These are phyloP conservation scores for Mohoua ochrocephala DNA, from an alignment of 2,113 vertebrate genomes.

Conservation along the genomic window DNA sequence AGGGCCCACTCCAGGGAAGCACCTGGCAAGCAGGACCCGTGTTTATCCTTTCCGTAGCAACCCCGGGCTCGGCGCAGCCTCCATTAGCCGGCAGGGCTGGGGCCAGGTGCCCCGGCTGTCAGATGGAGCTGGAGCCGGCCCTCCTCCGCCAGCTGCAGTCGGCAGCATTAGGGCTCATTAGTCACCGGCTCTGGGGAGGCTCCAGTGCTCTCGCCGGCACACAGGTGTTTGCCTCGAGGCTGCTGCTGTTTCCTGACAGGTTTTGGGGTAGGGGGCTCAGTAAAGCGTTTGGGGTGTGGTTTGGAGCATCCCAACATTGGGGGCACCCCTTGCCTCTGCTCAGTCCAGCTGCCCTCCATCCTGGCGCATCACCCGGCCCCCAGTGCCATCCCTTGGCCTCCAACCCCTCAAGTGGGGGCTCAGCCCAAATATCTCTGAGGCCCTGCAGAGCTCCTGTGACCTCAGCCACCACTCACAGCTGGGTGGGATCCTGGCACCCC, in stretches of 20 bases:
- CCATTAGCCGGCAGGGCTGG: not conserved
- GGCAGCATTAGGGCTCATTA: conserved; percentile 41
- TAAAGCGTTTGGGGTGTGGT: not conserved
- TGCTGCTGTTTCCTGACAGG: not conserved
- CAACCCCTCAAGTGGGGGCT: accelerated
- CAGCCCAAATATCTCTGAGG: not conserved
- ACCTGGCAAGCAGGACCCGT: not conserved
- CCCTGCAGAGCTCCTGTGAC: not conserved
- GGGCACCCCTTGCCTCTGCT: not conserved
- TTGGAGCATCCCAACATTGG: accelerated
- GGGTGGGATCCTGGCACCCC: not conserved
- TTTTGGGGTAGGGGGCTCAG: not conserved
- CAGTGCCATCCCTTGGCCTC: accelerated
- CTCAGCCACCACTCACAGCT: not conserved
- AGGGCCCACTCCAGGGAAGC: not conserved
- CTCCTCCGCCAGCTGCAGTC: not conserved
- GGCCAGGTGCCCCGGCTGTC: not conserved
- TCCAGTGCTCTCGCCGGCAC: accelerated
- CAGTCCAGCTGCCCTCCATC: not conserved
- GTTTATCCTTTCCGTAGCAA: conserved; percentile 34
- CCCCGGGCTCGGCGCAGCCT: not conserved
- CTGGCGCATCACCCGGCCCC: accelerated
- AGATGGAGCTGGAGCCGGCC: not conserved
- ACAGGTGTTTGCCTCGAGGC: not conserved
- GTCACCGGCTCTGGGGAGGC: not conserved